A percentile compares a stretch with the other conserved stretches of the same genome.
Evolutionary conservation across 2,888 invertebrate species (phyloP).

Genomic region (Ctena decussata): DNA sequence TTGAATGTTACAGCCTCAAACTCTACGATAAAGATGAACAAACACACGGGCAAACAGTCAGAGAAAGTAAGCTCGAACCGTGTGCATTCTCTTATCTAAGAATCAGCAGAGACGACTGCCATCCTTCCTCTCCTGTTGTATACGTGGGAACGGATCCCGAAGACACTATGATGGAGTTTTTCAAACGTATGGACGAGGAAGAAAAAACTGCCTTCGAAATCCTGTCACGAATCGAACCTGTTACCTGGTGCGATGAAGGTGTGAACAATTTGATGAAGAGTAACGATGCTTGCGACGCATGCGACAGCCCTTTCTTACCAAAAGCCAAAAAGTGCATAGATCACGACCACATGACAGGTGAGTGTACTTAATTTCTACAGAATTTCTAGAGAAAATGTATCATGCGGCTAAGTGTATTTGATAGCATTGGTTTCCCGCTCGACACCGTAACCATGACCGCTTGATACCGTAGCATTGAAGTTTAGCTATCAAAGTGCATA

Average conservation of each 20-base stretch:
- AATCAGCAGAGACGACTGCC: conserved; percentile 5
- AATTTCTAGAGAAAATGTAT: background rate
- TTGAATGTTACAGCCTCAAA: background rate
- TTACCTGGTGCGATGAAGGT: background rate
- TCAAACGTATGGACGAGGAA: background rate
- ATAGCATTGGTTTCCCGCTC: background rate
- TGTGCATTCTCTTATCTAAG: conserved; percentile 10
- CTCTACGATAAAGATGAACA: background rate
- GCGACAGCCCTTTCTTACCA: background rate
- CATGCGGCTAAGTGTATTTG: background rate
- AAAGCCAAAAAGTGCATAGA: background rate
- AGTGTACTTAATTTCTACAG: background rate
- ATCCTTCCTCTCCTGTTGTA: background rate
- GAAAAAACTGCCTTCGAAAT: background rate
- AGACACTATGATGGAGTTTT: background rate
- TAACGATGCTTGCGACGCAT: background rate
- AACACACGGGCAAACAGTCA: background rate
- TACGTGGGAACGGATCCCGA: background rate
- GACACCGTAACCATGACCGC: background rate
- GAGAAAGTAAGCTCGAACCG: conserved; percentile 4
- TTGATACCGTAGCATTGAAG: background rate
- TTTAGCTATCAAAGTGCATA: background rate
- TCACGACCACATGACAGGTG: background rate
- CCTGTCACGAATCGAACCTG: background rate
- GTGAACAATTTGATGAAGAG: background rate